Evolutionary conservation across 2,888 invertebrate species (phyloP), one percentile per base, ranked within the genome.

Genomic region (Amblyjoppa proteus): DNA sequence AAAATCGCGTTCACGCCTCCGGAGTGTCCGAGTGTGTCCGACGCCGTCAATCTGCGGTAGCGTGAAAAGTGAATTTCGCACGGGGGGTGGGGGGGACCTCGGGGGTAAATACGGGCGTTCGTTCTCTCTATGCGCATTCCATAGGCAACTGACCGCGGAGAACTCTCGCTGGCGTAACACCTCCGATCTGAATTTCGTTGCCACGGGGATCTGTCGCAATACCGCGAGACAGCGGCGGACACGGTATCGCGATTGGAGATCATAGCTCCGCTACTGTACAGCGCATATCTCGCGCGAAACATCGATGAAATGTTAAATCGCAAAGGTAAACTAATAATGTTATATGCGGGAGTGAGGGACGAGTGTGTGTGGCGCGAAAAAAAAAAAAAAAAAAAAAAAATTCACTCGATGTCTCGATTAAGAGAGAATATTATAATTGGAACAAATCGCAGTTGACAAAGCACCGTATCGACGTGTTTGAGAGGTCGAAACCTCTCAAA

Each of bases 101-200:
- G 20, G n/a, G 25, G 56, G 56, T 74, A 20, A 20, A 20, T 20
- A 78, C 66, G 53, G 16, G 16, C 76, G 34, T 77, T 73, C 61
- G 66, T 79, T 83, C 79, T 77, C 77, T 85, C 83, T 77, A 75
- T 74, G 81, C 76, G 66, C 88, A 88, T 87, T 88, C 88, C 87
- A 75, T 87, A 85, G 85, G 81, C 88, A 88, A 87, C 87, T 87
- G 88, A 88, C 88, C 88, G 87, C 83, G 88, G 86, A 85, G 87
- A 88, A 88, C 86, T 87, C 78, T 82, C 77, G 73, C 80, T 88
- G 84, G 83, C 87, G 88, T 77, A 87, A 87, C 84, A 81, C 81
- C 84, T 87, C 81, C 82, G 84, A 87, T 86, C 83, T 85, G 80
- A 84, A 88, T 87, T 88, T 86, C 74, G 83, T 82, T 83, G 84